These are phyloP conservation scores for Spinus olivaceus DNA, from an alignment of 2,797 vertebrate species.

Conservation along the genomic window DNA sequence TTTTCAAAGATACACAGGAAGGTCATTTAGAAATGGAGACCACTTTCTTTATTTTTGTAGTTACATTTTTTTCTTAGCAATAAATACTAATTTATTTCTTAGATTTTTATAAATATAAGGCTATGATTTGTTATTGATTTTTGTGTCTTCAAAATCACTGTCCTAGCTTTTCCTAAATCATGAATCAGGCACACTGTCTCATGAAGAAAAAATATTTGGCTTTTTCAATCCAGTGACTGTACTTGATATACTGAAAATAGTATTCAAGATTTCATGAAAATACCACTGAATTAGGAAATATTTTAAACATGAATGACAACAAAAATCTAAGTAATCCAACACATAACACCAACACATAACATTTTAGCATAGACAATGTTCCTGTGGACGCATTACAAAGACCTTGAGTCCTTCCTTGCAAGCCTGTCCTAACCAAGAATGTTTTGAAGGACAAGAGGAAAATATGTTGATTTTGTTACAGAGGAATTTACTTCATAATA, in stretches of 20 bases:
- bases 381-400: rapidly evolving
- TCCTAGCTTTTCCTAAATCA: background rate
- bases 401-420: rapidly evolving
- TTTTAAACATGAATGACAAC: background rate
- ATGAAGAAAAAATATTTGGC: background rate
- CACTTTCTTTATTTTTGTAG: background rate
- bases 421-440: background rate
- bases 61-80: background rate
- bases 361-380: background rate
- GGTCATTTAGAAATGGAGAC: background rate
- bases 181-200: background rate
- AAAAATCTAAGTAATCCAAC: background rate
- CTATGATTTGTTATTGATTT: background rate
- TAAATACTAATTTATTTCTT: background rate
- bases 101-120: background rate
- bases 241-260: background rate
- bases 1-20: background rate
- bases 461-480: rapidly evolving
- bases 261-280: background rate
- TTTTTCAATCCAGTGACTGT: background rate
- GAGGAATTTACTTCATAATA: background rate
- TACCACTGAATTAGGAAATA: background rate
- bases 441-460: background rate
- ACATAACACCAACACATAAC: rapidly evolving
- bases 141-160: background rate